These are phyloP conservation scores for Oegoconia quadripuncta DNA, from an alignment of 2,888 invertebrate species.

Conservation along the genomic window DNA sequence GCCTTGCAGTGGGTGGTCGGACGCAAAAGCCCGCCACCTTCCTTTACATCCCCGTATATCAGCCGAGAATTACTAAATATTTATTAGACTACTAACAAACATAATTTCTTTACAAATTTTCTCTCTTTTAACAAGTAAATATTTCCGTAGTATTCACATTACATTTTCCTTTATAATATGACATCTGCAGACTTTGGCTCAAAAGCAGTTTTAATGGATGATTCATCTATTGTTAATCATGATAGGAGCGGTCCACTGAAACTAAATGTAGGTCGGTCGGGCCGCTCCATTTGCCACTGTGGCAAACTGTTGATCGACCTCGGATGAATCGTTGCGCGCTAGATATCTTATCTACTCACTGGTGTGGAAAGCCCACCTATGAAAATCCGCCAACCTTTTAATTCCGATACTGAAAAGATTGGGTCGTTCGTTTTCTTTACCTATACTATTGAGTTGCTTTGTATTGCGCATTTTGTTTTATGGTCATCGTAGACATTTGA, in stretches of 20 bases:
- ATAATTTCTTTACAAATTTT: not conserved
- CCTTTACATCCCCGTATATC: slow-evolving; percentile 4
- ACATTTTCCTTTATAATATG: not conserved
- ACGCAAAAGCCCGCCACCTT: slow-evolving; percentile 35
- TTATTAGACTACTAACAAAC: slow-evolving; percentile 3
- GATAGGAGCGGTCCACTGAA: slow-evolving; percentile 65
- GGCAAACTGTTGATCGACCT: slow-evolving; percentile 74
- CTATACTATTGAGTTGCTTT: no score
- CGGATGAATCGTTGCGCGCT: slow-evolving; percentile 54
- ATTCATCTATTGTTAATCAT: slow-evolving; percentile 66
- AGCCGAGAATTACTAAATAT: not conserved
- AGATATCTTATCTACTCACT: slow-evolving; percentile 61
- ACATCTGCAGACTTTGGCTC: not conserved
- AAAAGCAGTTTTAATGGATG: no score
- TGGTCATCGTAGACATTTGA: no score
- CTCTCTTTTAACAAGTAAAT: no score
- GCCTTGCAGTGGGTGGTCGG: slow-evolving; percentile 49
- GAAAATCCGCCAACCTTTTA: no score
- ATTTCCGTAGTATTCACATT: no score
- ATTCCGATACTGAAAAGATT: no score
- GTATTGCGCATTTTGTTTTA: no score
- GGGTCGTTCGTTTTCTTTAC: no score
- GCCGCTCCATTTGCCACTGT: slow-evolving; percentile 70
- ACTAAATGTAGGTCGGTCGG: slow-evolving; percentile 70
- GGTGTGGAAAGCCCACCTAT: slow-evolving; percentile 13